These are phyloP conservation scores for Orycteropus afer DNA, from an alignment of 2,113 vertebrate species.

Conservation along the genomic window DNA sequence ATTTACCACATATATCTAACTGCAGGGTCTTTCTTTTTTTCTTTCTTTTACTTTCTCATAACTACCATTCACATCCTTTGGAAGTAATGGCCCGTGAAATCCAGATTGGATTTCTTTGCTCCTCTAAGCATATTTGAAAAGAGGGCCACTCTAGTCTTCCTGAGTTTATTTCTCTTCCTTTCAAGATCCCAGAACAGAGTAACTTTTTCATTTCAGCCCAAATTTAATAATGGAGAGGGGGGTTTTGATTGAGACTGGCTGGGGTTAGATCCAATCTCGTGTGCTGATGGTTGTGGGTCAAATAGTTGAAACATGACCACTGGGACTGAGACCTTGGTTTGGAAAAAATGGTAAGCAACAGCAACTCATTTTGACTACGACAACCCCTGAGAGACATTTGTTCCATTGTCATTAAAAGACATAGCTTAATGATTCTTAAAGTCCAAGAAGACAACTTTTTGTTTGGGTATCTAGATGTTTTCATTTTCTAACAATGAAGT, in stretches of 20 bases:
- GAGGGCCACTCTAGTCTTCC: not conserved
- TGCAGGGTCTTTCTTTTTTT: not conserved
- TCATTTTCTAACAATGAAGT: not conserved
- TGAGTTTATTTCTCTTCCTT: not conserved
- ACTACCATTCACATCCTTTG: not conserved
- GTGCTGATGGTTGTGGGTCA: not conserved
- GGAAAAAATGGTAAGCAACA: not conserved
- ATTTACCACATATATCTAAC: not conserved
- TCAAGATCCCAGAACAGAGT: not conserved
- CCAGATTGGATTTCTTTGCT: conserved; percentile 46
- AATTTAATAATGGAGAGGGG: not conserved
- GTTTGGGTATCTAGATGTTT: not conserved
- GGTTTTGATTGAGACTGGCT: not conserved
- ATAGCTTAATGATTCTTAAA: not conserved
- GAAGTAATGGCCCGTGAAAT: conserved; percentile 53
- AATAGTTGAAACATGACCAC: not conserved
- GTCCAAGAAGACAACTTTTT: not conserved
- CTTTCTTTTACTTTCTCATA: not conserved
- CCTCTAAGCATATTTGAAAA: conserved; percentile 34
- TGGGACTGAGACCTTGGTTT: not conserved
- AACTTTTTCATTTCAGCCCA: not conserved
- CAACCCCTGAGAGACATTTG: not conserved
- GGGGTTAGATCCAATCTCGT: not conserved
- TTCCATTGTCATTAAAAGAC: not conserved
- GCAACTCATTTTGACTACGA: no score